Conservation (phyloP, 2,797 vertebrate genomes). For the Tauraco hartlaubi region DNA sequence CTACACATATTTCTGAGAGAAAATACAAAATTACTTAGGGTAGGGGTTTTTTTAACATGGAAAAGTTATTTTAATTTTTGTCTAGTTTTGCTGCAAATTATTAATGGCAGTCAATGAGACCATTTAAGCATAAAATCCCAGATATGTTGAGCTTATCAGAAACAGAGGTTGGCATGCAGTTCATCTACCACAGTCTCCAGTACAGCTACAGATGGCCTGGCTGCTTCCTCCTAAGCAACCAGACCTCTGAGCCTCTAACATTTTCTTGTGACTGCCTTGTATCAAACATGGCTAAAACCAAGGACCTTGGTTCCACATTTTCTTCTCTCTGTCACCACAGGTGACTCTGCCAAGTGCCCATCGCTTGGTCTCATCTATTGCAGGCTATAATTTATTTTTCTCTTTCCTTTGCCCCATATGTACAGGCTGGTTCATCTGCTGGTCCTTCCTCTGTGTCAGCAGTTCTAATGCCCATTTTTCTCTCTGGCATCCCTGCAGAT, state of each 20-base stretch:
- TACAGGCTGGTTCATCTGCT: not conserved
- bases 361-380: not conserved
- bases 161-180: not conserved
- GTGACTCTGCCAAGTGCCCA: not conserved
- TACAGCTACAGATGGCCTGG: not conserved
- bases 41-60: accelerated
- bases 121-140: not conserved
- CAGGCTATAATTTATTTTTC: not conserved
- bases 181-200: not conserved
- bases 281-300: not conserved
- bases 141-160: not conserved
- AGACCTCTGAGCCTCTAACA: not conserved
- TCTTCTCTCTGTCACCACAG: not conserved
- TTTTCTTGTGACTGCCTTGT: not conserved
- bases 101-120: not conserved
- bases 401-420: not conserved
- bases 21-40: not conserved
- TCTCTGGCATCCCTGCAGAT: not conserved
- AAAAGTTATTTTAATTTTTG: not conserved
- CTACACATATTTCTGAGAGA: not conserved
- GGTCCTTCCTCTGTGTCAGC: not conserved
- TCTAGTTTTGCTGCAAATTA: not conserved
- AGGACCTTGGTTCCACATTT: not conserved
- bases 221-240: not conserved
- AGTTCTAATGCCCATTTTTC: not conserved